Conservation (phyloP, 2,797 vertebrate species). For the Phoeniculus purpureus region DNA sequence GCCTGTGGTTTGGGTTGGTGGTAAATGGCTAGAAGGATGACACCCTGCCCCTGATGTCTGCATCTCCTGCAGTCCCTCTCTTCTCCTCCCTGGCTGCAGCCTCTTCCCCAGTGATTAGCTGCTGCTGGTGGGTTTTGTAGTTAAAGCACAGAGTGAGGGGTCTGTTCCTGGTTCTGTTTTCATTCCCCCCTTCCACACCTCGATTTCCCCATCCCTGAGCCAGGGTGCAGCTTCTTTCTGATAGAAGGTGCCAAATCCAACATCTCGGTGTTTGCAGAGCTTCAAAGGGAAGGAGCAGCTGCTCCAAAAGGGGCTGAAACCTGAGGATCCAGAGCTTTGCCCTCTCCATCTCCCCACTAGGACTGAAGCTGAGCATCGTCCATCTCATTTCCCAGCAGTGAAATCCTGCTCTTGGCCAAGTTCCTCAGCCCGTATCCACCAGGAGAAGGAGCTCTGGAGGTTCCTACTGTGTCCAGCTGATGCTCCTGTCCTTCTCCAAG, state of each 20-base stretch:
- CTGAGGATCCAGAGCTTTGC: neutral
- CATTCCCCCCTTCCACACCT: neutral
- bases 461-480: neutral
- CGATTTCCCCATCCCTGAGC: neutral
- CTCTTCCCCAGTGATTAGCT: conserved; percentile 54
- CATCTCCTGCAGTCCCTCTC: conserved; percentile 41
- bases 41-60: conserved; percentile 47
- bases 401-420: neutral
- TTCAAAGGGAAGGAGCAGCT: neutral
- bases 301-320: neutral
- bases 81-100: conserved; percentile 47
- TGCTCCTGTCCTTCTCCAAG: accelerated
- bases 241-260: neutral
- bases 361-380: accelerated
- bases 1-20: neutral
- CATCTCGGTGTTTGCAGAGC: neutral
- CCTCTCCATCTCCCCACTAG: accelerated
- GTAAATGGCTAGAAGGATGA: conserved; percentile 30
- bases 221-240: neutral
- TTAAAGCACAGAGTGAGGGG: conserved; percentile 25
- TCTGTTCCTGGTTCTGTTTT: neutral
- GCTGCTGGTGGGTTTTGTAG: conserved; percentile 49
- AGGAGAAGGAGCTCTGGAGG: neutral
- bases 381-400: neutral
- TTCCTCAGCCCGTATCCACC: neutral